These are phyloP conservation scores for Hylaeus anthracinus DNA, from an alignment of 1,140 invertebrate genomes.

Conservation along the genomic window DNA sequence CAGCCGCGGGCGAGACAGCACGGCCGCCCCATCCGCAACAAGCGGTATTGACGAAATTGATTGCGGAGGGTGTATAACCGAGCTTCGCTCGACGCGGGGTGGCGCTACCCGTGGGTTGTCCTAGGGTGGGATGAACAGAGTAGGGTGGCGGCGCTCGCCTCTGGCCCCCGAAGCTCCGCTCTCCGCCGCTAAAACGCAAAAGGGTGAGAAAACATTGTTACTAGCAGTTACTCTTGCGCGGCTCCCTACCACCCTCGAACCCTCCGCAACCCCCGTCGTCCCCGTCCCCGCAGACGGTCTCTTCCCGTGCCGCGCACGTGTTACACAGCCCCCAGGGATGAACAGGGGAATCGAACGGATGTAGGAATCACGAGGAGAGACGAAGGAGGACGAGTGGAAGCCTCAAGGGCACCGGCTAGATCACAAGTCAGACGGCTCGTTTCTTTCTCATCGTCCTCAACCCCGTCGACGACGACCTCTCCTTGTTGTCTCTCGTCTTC, in stretches of 20 bases:
- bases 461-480: constrained; percentile 4
- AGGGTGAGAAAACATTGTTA: constrained; percentile 79
- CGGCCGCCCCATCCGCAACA: constrained; percentile 73
- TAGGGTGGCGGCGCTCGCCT: constrained; percentile 45
- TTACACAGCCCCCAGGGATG: constrained; percentile 68
- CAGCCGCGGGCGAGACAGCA: constrained; percentile 58
- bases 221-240: constrained; percentile 74
- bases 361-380: constrained; percentile 54
- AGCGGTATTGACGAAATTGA: constrained; percentile 80
- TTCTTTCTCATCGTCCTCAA: constrained; percentile 42
- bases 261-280: constrained; percentile 15
- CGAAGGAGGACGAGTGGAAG: constrained; percentile 50
- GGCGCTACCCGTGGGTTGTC: constrained; percentile 38
- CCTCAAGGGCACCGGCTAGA: constrained; percentile 66
- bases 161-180: constrained; percentile 15
- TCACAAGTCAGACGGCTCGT: constrained; percentile 63
- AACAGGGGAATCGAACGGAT: constrained; percentile 62
- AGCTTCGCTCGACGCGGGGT: constrained; percentile 57
- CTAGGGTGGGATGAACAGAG: constrained; percentile 15
- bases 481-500: not conserved
- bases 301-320: constrained; percentile 67
- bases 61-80: constrained; percentile 75
- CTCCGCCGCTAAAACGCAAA: constrained; percentile 70
- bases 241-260: constrained; percentile 39
- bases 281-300: constrained; percentile 45